Evolutionary conservation across 1,140 invertebrate species (phyloP), one percentile per base, ranked within the genome.

Genomic region (Frieseomelitta varia): DNA sequence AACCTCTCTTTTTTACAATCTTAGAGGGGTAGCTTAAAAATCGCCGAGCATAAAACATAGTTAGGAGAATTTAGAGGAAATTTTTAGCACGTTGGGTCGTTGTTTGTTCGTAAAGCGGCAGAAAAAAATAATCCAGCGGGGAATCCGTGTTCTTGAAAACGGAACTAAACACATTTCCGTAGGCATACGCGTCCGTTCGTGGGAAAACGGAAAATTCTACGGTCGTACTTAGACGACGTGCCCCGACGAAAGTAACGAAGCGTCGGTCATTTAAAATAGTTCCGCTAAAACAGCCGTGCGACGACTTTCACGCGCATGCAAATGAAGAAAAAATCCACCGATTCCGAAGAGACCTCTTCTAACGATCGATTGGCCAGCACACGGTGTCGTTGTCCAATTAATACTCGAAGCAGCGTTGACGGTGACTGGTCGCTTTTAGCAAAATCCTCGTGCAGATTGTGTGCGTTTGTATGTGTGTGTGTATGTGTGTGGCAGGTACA

Each of bases 221-320:
- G 1, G 63, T 34, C 75, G 55, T 68, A 55, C 56, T 30, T 47
- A 34, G 65, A 39, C 21, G 55, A 51, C 55, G 75, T 53, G 47
- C 55, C 63, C 67, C 73, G 81, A 84, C 81, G 81, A 84, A 84
- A 84, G 81, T 84, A 84, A 84, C 81, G 81, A 84, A 76, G 65
- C 81, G 81, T 84, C 81, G 81, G 81, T 84, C 81, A 84, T 84
- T 84, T 84, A 84, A 84, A 84, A 84, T 72, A 84, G 81, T 84
- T 84, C 81, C 81, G 81, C 81, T 71, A 78, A 83, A 69, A 34
- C 76, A n/a, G 27, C 56, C 67, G 81, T 34, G 79, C 55, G 27
- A 21, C 67, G 76, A 84, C 81, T 84, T 84, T 84, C 81, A 84
- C 81, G 81, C 67, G 81, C 67, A 79, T 79, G 67, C 24, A 84